These are phyloP conservation scores for Jacana jacana DNA, from an alignment of 2,113 vertebrate species.

Conservation along the genomic window DNA sequence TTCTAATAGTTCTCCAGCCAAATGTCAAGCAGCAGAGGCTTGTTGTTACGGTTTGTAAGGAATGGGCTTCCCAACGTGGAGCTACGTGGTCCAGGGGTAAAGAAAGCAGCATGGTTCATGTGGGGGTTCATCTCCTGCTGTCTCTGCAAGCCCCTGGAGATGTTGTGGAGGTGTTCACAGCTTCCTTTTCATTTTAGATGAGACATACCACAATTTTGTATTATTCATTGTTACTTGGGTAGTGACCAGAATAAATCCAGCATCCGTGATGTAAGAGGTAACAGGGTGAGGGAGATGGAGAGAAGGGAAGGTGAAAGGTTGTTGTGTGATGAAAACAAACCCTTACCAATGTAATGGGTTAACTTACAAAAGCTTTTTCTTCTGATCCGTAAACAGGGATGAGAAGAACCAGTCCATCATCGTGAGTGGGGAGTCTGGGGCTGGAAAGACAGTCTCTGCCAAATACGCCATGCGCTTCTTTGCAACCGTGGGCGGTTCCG, in stretches of 20 bases:
- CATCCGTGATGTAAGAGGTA: fast-evolving
- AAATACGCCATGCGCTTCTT: conserved; percentile 96
- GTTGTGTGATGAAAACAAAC: fast-evolving
- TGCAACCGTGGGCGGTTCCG: conserved; percentile 87
- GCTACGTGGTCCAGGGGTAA: no score
- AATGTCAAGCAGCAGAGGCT: background rate
- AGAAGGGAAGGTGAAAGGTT: fast-evolving
- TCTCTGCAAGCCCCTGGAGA: background rate
- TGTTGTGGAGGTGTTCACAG: background rate
- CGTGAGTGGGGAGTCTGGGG: conserved; percentile 93
- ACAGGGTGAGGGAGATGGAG: fast-evolving
- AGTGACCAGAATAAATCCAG: background rate
- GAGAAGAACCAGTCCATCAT: conserved; percentile 99
- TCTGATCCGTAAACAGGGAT: conserved; percentile 74
- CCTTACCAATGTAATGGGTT: fast-evolving
- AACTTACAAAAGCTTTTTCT: background rate
- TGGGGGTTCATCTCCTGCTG: fast-evolving
- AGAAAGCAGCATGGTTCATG: no score
- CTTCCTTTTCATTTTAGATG: background rate
- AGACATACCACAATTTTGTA: fast-evolving
- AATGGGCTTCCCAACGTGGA: background rate
- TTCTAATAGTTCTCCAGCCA: background rate
- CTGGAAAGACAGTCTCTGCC: conserved; percentile 94
- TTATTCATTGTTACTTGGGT: fast-evolving
- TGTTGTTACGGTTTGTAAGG: fast-evolving